Percentiles rank a stretch among this genome's conserved stretches.
Evolutionary conservation across 2,113 vertebrate genomes (phyloP).

Genomic region (Oncorhynchus nerka): DNA sequence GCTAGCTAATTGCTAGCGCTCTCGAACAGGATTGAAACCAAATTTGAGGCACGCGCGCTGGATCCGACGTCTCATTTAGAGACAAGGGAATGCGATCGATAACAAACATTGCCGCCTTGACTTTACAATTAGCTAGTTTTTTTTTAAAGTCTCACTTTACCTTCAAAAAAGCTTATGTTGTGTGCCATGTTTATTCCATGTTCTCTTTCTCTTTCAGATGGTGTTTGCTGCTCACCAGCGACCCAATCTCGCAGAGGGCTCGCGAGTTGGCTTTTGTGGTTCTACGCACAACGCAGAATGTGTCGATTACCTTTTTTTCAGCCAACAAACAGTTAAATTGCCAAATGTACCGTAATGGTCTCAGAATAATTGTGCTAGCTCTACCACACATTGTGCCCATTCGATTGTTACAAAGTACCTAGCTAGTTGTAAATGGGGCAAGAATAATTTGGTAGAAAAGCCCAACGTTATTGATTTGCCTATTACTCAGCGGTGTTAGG

Average conservation of each 20-base stretch:
- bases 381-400: neutral
- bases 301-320: neutral
- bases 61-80: neutral
- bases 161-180: conserved; percentile 73
- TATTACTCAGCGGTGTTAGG: too few species aligned
- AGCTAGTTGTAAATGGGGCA: too few species aligned
- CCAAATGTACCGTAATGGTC: neutral
- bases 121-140: neutral
- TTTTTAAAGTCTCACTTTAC: conserved; percentile 52
- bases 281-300: neutral
- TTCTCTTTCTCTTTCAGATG: conserved; percentile 28
- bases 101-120: neutral
- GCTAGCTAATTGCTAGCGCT: neutral
- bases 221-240: conserved; percentile 10
- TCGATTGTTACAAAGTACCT: neutral
- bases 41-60: neutral
- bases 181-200: conserved; percentile 77
- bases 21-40: too few species aligned
- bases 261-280: neutral
- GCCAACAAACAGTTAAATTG: neutral
- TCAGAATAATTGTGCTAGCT: neutral
- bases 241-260: neutral
- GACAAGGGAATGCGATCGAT: neutral
- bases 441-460: too few species aligned
- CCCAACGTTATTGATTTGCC: too few species aligned